A percentile compares a stretch with the other conserved stretches of the same genome.
phyloP scores from a whole-genome alignment of 2,888 invertebrate genomes.

The Cataglyphis rosenhaueri region DNA sequence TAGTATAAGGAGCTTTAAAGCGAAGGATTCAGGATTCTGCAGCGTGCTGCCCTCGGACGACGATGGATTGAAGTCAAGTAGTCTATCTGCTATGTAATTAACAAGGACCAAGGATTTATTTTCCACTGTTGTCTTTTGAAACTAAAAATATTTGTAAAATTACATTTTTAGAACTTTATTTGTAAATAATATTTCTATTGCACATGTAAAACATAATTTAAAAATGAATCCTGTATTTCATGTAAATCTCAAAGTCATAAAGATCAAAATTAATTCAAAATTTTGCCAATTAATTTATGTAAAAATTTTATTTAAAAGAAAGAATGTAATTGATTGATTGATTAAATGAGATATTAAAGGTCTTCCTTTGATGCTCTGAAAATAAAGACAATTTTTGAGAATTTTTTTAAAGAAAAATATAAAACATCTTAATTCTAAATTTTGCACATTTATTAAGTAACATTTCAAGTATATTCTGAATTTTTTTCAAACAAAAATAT shows the following conservation, averaged over 20 bases:
- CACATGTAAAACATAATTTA: background rate
- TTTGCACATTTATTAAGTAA: no score
- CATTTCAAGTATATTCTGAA: no score
- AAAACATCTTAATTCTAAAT: no score
- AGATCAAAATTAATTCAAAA: conserved; percentile 1
- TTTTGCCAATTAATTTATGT: background rate
- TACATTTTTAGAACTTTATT: background rate
- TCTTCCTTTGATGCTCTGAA: no score
- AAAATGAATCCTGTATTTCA: background rate
- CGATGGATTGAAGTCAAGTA: conserved; percentile 63
- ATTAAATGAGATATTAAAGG: background rate
- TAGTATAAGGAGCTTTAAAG: conserved; percentile 36
- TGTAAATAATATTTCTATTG: background rate
- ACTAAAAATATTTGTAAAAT: background rate
- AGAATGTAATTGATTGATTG: background rate
- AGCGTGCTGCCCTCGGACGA: conserved; percentile 79
- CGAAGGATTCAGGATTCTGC: conserved; percentile 63
- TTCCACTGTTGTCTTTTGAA: background rate
- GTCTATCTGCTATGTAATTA: conserved; percentile 54
- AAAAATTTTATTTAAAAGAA: background rate
- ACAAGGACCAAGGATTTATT: background rate
- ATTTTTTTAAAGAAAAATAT: no score
- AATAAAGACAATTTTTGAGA: no score
- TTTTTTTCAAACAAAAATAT: no score
- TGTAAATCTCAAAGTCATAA: background rate